Evolutionary conservation across 2,797 vertebrate species (phyloP).

Genomic region (Chiloscyllium punctatum): DNA sequence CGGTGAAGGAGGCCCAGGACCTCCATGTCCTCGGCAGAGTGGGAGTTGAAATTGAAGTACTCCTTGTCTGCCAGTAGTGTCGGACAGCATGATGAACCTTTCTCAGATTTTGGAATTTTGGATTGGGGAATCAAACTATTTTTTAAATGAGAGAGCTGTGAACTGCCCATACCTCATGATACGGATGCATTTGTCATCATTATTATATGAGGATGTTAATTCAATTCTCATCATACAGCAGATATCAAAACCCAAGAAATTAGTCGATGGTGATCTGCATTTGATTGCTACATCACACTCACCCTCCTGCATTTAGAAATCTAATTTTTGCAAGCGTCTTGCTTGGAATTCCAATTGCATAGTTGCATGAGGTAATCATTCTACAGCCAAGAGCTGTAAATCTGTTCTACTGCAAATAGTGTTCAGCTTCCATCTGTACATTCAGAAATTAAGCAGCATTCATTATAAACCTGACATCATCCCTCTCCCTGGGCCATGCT

Average conservation of each 20-base stretch:
- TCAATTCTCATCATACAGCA: background rate
- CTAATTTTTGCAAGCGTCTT: background rate
- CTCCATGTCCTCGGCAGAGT: no score
- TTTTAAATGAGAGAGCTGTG: background rate
- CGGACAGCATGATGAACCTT: no score
- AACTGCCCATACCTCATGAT: background rate
- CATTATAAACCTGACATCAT: background rate
- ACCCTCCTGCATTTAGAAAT: background rate
- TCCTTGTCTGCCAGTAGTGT: no score
- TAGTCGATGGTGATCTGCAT: background rate
- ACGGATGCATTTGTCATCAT: background rate
- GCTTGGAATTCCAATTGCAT: constrained; percentile 1
- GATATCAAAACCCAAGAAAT: background rate
- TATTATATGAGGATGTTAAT: background rate
- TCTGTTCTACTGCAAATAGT: background rate
- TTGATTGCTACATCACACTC: background rate
- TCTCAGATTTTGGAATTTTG: no score
- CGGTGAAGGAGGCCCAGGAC: no score
- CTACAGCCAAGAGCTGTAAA: background rate
- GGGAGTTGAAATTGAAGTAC: no score
- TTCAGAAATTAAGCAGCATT: background rate
- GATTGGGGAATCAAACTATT: background rate
- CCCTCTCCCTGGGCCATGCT: background rate
- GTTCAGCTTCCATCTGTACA: background rate
- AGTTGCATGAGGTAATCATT: background rate